These are phyloP conservation scores for Centruroides sculpturatus DNA, from an alignment of 1,140 invertebrate genomes.

Conservation along the genomic window DNA sequence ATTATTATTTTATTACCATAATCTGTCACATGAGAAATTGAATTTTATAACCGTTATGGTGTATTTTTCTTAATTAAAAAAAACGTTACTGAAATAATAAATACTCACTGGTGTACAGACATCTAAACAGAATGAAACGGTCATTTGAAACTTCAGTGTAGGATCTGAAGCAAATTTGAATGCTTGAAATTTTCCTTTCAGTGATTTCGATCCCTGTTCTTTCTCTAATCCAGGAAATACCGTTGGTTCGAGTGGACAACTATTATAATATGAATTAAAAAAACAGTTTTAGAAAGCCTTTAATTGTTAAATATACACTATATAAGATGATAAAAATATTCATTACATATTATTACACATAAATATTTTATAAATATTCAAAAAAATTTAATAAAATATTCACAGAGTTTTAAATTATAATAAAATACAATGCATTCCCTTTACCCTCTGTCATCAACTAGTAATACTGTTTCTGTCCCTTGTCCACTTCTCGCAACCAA, in stretches of 20 bases:
- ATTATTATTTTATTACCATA: too few relatives aligned
- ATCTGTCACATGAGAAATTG: too few relatives aligned
- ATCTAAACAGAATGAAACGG: conserved; percentile 46
- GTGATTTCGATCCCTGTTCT: conserved; percentile 23
- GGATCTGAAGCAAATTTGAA: conserved; percentile 52
- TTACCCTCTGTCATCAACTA: conserved; percentile 34
- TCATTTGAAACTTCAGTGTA: conserved; percentile 45
- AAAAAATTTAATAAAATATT: too few relatives aligned
- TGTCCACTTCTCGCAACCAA: conserved; percentile 36
- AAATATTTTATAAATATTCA: too few relatives aligned
- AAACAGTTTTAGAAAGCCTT: too few relatives aligned
- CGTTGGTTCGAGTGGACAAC: conserved; percentile 35
- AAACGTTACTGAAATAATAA: not conserved
- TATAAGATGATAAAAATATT: too few relatives aligned
- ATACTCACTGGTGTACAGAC: conserved; percentile 40
- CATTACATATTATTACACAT: too few relatives aligned
- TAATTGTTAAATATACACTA: too few relatives aligned
- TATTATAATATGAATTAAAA: not conserved
- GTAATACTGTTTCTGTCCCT: conserved; percentile 32
- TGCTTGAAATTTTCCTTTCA: conserved; percentile 42
- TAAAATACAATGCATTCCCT: not conserved
- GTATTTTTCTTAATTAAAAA: too few relatives aligned
- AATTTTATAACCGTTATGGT: too few relatives aligned
- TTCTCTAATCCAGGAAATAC: conserved; percentile 35
- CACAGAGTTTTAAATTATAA: too few relatives aligned